Conservation (phyloP, 2,888 invertebrate species). For the Stenchaetothrips biformis region DNA sequence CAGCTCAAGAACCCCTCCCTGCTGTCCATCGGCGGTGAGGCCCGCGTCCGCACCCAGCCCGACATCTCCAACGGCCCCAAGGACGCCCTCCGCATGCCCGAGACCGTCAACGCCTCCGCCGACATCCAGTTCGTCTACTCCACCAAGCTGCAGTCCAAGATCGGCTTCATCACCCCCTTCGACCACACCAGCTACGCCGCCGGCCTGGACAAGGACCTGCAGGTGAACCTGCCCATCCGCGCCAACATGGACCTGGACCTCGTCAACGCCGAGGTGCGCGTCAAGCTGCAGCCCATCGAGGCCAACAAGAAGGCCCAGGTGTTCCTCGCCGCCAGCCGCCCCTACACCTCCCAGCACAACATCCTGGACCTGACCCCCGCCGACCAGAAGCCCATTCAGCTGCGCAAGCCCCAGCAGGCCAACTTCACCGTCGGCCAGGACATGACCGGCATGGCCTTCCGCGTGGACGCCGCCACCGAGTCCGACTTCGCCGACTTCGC, state of each 20-base stretch:
- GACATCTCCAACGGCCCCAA: slow-evolving; percentile 36
- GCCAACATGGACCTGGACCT: slow-evolving; percentile 49
- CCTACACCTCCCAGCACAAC: slow-evolving; percentile 58
- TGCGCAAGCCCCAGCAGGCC: slow-evolving; percentile 36
- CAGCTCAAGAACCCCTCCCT: slow-evolving; percentile 56
- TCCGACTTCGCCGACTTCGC: slow-evolving; percentile 47
- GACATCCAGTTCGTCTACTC: slow-evolving; percentile 52
- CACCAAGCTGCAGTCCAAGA: slow-evolving; percentile 54
- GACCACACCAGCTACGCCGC: slow-evolving; percentile 54
- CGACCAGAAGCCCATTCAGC: slow-evolving; percentile 35
- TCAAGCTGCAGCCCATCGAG: slow-evolving; percentile 51
- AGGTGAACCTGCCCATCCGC: slow-evolving; percentile 54
- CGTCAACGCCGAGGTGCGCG: slow-evolving; percentile 48
- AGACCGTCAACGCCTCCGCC: slow-evolving; percentile 47
- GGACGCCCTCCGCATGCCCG: slow-evolving; percentile 40
- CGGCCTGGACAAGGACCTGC: slow-evolving; percentile 58
- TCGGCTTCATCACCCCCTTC: slow-evolving; percentile 62
- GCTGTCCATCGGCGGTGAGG: slow-evolving; percentile 53
- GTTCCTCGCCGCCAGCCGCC: slow-evolving; percentile 59
- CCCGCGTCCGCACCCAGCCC: slow-evolving; percentile 48
- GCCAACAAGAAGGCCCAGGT: slow-evolving; percentile 50
- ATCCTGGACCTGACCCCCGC: slow-evolving; percentile 53
- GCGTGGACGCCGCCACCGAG: slow-evolving; percentile 53
- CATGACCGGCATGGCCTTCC: slow-evolving; percentile 52
- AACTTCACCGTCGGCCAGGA: slow-evolving; percentile 36